A percentile compares a stretch with the other conserved stretches of the same genome.
Conservation (phyloP, 64 coral and sea anemone genomes). For the Pachyseris speciosa region DNA sequence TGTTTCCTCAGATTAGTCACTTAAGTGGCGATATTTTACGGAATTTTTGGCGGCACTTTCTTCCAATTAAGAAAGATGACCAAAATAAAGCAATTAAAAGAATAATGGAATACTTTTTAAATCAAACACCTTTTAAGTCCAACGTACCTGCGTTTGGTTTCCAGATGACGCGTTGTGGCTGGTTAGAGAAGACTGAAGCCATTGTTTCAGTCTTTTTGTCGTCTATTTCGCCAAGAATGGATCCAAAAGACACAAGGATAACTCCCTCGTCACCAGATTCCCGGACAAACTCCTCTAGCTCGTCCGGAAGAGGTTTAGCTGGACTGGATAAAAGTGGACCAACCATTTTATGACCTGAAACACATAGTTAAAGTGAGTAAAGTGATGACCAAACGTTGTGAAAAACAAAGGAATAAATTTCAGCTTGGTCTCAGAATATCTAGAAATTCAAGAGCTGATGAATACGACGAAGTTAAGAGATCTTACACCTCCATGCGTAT, state of each 20-base stretch:
- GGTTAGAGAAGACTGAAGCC: conserved; percentile 23
- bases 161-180: conserved; percentile 1
- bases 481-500: too few relatives aligned
- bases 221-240: conserved; percentile 35
- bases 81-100: too few relatives aligned
- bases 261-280: conserved; percentile 43
- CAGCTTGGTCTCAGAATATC: too few relatives aligned
- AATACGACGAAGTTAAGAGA: too few relatives aligned
- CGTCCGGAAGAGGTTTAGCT: conserved; percentile 50
- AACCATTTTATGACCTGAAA: conserved; percentile 19
- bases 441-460: too few relatives aligned
- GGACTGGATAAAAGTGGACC: conserved; percentile 46
- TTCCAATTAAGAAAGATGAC: too few relatives aligned
- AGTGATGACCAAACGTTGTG: too few relatives aligned
- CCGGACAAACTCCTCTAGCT: conserved; percentile 29
- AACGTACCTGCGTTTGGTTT: neutral
- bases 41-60: too few relatives aligned
- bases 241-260: conserved; percentile 59
- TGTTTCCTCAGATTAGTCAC: too few relatives aligned
- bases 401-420: too few relatives aligned
- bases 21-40: too few relatives aligned
- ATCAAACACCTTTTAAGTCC: neutral
- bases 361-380: neutral
- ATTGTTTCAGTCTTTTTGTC: neutral
- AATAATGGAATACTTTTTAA: too few relatives aligned